Conservation (phyloP, 1,140 invertebrate species). For the Aphelenchoides fujianensis region DNA sequence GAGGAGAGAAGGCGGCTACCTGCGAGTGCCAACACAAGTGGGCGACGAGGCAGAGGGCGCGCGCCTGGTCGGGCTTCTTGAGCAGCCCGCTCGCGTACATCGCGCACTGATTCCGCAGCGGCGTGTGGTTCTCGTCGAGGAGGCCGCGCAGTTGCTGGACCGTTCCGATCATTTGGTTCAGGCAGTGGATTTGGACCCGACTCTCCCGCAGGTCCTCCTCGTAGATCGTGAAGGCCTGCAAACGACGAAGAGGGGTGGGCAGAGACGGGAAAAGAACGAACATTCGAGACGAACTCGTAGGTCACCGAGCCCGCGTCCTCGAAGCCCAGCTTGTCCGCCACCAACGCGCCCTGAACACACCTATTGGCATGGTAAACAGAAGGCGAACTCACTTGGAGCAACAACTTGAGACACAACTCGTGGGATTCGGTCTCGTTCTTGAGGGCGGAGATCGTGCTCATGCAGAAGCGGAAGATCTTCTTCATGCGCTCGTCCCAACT, state of each 20-base stretch:
- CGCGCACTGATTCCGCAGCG: constrained; percentile 76
- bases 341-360: constrained; percentile 80
- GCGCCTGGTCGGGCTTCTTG: constrained; percentile 94
- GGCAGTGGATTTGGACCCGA: constrained; percentile 89
- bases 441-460: constrained; percentile 84
- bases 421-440: constrained; percentile 80
- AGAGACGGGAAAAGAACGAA: constrained; percentile 56
- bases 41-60: constrained; percentile 84
- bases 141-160: constrained; percentile 83
- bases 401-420: constrained; percentile 85
- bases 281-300: constrained; percentile 96
- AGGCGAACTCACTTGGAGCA: constrained; percentile 74
- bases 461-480: constrained; percentile 96
- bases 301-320: constrained; percentile 91
- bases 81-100: constrained; percentile 76
- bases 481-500: constrained; percentile 97
- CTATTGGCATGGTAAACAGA: background rate
- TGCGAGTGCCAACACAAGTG: constrained; percentile 91
- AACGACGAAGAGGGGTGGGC: constrained; percentile 14
- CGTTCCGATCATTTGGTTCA: constrained; percentile 89
- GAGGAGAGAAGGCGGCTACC: too few species aligned
- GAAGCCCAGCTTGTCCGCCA: constrained; percentile 85
- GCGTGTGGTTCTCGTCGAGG: constrained; percentile 92
- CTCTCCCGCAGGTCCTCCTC: constrained; percentile 98
- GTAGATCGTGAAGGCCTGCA: constrained; percentile 85